A percentile compares a stretch with the other conserved stretches of the same genome.
Conservation (phyloP, 2,797 vertebrate genomes). For the Myiotriccus ornatus region DNA sequence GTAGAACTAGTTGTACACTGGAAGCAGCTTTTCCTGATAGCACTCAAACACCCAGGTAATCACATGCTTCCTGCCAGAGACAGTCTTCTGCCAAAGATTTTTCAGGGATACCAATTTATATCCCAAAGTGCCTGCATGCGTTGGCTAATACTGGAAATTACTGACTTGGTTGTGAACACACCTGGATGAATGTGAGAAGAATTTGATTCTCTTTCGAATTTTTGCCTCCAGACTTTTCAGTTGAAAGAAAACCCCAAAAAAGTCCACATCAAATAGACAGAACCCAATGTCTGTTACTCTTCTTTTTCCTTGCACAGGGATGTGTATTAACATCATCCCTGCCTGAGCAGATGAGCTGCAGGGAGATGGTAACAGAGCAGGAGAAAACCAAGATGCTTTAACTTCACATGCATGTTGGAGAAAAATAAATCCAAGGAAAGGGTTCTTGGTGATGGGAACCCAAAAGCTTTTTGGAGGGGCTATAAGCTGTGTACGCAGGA, state of each 20-base stretch:
- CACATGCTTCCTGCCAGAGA: background rate
- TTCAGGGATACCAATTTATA: background rate
- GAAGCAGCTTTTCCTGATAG: slow-evolving; percentile 13
- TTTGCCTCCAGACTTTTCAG: background rate
- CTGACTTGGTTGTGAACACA: background rate
- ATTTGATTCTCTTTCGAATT: background rate
- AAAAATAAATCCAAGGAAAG: background rate
- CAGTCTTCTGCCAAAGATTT: background rate
- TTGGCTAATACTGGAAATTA: background rate
- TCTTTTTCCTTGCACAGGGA: background rate
- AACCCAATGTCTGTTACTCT: background rate
- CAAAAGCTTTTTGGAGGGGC: background rate
- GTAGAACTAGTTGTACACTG: background rate
- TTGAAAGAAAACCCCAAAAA: background rate
- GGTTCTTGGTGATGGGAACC: background rate
- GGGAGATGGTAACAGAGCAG: background rate
- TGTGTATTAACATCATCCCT: background rate
- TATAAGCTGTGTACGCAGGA: background rate
- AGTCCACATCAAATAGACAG: background rate
- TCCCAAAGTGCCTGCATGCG: background rate
- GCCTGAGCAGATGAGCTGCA: background rate
- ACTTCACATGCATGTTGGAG: fast-evolving
- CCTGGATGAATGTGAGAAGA: background rate
- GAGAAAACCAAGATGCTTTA: background rate
- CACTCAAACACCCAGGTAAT: background rate